Base-by-base conservation (phyloP, 2,113 vertebrate genomes). In the Amphiprion ocellaris region DNA sequence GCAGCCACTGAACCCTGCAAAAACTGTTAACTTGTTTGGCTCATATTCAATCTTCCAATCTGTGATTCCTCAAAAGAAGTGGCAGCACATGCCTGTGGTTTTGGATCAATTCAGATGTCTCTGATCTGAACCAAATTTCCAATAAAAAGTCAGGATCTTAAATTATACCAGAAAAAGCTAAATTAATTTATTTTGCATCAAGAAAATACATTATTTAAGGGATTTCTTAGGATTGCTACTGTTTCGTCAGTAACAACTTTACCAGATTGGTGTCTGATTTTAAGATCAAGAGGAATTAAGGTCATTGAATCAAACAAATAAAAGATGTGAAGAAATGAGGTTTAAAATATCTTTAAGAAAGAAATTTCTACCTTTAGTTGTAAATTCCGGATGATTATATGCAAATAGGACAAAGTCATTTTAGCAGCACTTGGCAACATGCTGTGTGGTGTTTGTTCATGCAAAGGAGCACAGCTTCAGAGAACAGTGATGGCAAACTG, bases 1-100 rank as follows among this genome's bases (percentile, higher is more conserved):
- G 61, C 63, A 73, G 77, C 63, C 56, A 58, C 70, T 74, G 56
- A 80, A 84, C 75, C 71, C 60, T 68, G 63, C 63, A 28, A 59
- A 46, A 71, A 70, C 46, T 61, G 66, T 62, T 44, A 55, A 68
- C 64, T 73, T 5, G 28, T 62, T 69, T 82, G 75, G 78, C 77
- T 80, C 59, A 10, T 17, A 21, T 70, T 82, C 65, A 80, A 41
- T 68, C 68, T 47, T 47, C 19, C 72, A 83, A 67, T 69, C 21
- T 53, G 60, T 52, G n/a, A 75, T 77, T 66, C 67, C 19, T 80
- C 56, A 37, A 74, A 63, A 60, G 28, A 65, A 70, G 58, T n/a
- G 33, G 55, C 37, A 67, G 12, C 37, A 41, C 14, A 10, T 15
- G 41, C 16, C n/a, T 46, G 59, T 39, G 59, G 26, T 58, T 67